These are phyloP conservation scores for Heptranchias perlo DNA, from an alignment of 2,113 vertebrate species.

Conservation along the genomic window DNA sequence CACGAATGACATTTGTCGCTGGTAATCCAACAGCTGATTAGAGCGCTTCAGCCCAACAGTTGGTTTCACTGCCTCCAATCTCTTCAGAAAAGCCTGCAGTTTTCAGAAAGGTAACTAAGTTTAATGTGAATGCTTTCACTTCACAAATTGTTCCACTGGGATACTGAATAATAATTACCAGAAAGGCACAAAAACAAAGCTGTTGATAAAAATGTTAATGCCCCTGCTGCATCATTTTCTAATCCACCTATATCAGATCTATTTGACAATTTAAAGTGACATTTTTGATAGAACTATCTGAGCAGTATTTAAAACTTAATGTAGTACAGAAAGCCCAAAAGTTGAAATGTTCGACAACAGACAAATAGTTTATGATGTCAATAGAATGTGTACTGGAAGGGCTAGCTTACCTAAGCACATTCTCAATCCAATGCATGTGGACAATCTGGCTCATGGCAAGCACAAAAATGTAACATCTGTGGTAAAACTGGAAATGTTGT, in stretches of 20 bases:
- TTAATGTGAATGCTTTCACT: neutral
- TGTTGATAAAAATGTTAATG: neutral
- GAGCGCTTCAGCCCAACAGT: constrained; percentile 73
- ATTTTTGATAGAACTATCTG: neutral
- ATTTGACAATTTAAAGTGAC: neutral
- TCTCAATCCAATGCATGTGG: too few species aligned
- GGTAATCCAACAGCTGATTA: constrained; percentile 79
- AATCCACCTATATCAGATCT: neutral
- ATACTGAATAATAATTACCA: neutral
- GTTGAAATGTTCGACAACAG: neutral
- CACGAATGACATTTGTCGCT: constrained; percentile 66
- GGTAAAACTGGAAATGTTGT: too few species aligned
- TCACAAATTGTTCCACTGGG: neutral
- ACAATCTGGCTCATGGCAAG: too few species aligned
- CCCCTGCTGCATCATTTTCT: too few species aligned
- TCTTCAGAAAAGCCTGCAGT: constrained; percentile 78
- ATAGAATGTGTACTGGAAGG: neutral
- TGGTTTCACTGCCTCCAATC: constrained; percentile 80
- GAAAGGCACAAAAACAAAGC: neutral
- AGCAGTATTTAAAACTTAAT: neutral
- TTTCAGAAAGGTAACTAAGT: neutral
- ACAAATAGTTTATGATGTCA: neutral
- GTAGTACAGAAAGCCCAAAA: neutral
- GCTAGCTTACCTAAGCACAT: too few species aligned
- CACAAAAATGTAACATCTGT: too few species aligned